Evolutionary conservation across 1,140 invertebrate genomes (phyloP), one percentile per base, ranked within the genome.

Genomic region (Orussus abietinus): DNA sequence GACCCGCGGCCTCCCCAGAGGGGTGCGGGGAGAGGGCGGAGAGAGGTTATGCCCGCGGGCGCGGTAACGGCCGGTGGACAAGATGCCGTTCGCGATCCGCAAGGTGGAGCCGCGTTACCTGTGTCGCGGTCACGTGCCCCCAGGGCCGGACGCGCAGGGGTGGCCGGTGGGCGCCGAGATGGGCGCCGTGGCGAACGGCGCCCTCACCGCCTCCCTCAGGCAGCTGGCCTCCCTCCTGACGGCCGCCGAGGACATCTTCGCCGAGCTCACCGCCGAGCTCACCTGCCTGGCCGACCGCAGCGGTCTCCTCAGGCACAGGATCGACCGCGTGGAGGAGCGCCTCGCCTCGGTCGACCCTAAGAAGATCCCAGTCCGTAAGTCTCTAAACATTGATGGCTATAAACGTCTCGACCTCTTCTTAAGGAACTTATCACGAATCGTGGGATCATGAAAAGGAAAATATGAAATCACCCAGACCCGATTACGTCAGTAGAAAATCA

Each of bases 331-430:
- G 29, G 69, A 75, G 20, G 58, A 64, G 28, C 53, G 55, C 21
- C 63, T 77, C 20, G 34, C 47, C 10, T 55, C 47, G 25, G 55
- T 78, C 33, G 76, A 80, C 55, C 76, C 78, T 6, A 79, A 77
- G 55, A 74, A 75, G 46, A 73, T 78, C 30, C 62, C 72, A 62
- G 77, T 80, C 56, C 78, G 78, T 80, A 62, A 80, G 78, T 79
- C 13, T 25, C 22, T 6, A 25, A 25, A 25, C n/a, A n/a, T n/a
- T n/a, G n/a, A n/a, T n/a, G n/a, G n/a, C n/a, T n/a, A n/a, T n/a
- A n/a, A n/a, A n/a, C n/a, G n/a, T n/a, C n/a, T n/a, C n/a, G n/a
- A n/a, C n/a, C n/a, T n/a, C n/a, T n/a, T n/a, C n/a, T n/a, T n/a
- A n/a, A n/a, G n/a, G n/a, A n/a, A n/a, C n/a, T n/a, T n/a, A n/a